Base-by-base conservation (phyloP, 1,140 invertebrate genomes). In the Cherax quadricarinatus region DNA sequence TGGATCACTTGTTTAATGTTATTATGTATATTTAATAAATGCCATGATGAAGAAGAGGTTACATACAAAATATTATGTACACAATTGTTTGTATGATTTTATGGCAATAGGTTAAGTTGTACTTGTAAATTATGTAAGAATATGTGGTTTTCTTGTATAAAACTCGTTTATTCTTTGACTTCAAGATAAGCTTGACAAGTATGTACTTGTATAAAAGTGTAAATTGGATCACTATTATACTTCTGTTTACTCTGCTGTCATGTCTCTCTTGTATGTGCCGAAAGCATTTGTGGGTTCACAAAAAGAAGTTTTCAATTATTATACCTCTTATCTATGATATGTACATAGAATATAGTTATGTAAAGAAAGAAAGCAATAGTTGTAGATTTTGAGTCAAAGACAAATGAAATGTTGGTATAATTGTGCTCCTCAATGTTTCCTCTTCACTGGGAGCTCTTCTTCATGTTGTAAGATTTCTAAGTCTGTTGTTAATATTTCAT, bases 231-330 rank as follows among this genome's bases (percentile, higher is more conserved):
- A 75, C 70, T 75, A n/a, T 75, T 75, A 75, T 7, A 30, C n/a
- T 75, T n/a, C 70, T 75, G 70, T 75, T 75, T 75, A 75, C 24
- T 9, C n/a, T 75, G 70, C 70, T 73, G 70, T 75, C 70, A 30
- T 75, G 70, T 75, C 62, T 18, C 24, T 75, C 70, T 73, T 73
- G 70, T 10, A 0, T 75, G 70, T 75, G 70, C 70, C 24, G 24
- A 75, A 75, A 30, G 70, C n/a, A 24, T 75, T 75, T 16, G 70
- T 9, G 12, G 70, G 14, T 18, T 18, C 24, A 30, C 4, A n/a
- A 30, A 75, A 75, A 41, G 2, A 41, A 41, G 30, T 41, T 6
- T 4, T 9, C n/a, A 75, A 41, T 30, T n/a, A 75, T 30, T 9
- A 30, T 75, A 5, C 24, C 70, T 75, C 21, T 30, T 75, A 30